These are phyloP conservation scores for Zelleria hepariella DNA, from an alignment of 2,888 invertebrate species.

Conservation along the genomic window DNA sequence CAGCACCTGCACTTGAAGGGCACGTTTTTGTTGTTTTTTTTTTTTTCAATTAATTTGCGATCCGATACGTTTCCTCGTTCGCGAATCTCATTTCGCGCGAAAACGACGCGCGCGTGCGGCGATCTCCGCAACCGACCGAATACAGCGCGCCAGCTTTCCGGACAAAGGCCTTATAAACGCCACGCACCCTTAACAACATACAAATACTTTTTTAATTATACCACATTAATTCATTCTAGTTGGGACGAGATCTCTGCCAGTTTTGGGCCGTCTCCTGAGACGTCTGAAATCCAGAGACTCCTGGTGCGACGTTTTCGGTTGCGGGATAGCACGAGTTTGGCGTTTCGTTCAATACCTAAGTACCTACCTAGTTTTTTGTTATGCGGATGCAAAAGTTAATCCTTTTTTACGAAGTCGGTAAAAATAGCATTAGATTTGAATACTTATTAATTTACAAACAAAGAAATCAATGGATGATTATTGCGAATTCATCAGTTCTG, in stretches of 20 bases:
- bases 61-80: too few species aligned
- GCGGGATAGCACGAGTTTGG: too few species aligned
- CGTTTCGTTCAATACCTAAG: too few species aligned
- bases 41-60: constrained; percentile 1
- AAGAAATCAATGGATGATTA: too few species aligned
- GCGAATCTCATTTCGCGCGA: background rate
- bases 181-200: constrained; percentile 39
- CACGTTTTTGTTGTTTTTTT: too few species aligned
- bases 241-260: constrained; percentile 58
- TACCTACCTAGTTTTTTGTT: too few species aligned
- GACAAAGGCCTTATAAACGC: constrained; percentile 39
- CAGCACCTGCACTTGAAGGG: too few species aligned
- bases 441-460: too few species aligned
- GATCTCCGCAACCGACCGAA: constrained; percentile 23
- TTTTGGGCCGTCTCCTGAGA: constrained; percentile 23
- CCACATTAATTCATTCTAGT: constrained; percentile 52
- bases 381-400: too few species aligned
- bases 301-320: background rate
- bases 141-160: constrained; percentile 40
- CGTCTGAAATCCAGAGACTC: background rate
- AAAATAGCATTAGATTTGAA: too few species aligned
- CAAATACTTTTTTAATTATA: constrained; percentile 53
- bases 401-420: too few species aligned
- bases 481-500: too few species aligned
- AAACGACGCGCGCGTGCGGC: constrained; percentile 27